Evolutionary conservation across 1,140 invertebrate species (phyloP).

Genomic region (Xylocopa sonorina): DNA sequence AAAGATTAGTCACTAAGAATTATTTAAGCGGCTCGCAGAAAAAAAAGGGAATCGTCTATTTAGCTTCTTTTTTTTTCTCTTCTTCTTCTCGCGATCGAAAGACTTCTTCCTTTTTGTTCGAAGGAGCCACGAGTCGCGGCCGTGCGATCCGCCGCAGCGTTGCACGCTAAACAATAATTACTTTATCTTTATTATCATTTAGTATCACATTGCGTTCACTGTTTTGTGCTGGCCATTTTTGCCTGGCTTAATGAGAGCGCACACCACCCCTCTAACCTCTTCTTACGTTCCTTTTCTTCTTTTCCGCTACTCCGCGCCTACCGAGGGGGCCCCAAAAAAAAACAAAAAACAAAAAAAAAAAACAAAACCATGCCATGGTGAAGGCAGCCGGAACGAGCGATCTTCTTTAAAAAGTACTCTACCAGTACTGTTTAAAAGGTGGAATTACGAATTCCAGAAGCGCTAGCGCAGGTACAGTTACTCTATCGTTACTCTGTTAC

Average conservation of each 20-base stretch:
- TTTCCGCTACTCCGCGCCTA: too few species aligned
- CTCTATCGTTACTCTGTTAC: too few species aligned
- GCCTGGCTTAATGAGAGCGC: slow-evolving; percentile 75
- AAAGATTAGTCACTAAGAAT: slow-evolving; percentile 49
- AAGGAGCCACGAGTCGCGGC: slow-evolving; percentile 53
- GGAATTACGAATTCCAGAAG: too few species aligned
- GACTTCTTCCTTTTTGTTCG: slow-evolving; percentile 12
- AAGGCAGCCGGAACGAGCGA: slow-evolving; percentile 10
- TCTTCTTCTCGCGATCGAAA: slow-evolving; percentile 8
- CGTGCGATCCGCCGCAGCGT: slow-evolving; percentile 58
- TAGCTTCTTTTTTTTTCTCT: too few species aligned
- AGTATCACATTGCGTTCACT: slow-evolving; percentile 82
- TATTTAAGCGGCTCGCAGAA: slow-evolving; percentile 62
- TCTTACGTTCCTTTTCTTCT: slow-evolving; percentile 48
- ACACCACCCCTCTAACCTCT: slow-evolving; percentile 65
- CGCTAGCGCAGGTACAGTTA: too few species aligned
- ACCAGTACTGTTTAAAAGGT: too few species aligned
- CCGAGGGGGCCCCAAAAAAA: too few species aligned
- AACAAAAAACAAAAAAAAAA: too few species aligned
- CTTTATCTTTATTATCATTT: slow-evolving; percentile 81
- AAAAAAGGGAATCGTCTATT: slow-evolving; percentile 18
- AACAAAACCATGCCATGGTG: not conserved
- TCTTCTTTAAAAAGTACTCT: not conserved
- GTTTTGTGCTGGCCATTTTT: slow-evolving; percentile 78
- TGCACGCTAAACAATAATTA: slow-evolving; percentile 80